Percentiles rank a stretch among this genome's conserved stretches.
Evolutionary conservation across 2,797 vertebrate genomes (phyloP).

Genomic region (Thripadectes ignobilis): DNA sequence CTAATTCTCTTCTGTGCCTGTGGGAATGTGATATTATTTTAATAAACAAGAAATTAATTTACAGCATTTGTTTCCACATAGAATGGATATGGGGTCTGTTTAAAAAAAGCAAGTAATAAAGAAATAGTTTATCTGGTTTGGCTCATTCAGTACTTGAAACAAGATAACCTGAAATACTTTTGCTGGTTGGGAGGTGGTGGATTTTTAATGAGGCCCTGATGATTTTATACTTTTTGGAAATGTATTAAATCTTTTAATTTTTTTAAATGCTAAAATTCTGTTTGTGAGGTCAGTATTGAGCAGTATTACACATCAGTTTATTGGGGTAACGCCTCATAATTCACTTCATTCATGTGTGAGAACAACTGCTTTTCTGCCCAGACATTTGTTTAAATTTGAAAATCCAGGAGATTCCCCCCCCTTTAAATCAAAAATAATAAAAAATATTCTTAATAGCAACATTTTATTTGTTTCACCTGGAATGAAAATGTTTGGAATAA

Average conservation of each 20-base stretch:
- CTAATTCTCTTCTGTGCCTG: background rate
- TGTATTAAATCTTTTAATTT: background rate
- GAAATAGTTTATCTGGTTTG: background rate
- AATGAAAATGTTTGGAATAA: background rate
- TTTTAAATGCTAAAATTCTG: background rate
- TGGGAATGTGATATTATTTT: constrained; percentile 20
- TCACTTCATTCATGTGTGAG: background rate
- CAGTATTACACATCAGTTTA: background rate
- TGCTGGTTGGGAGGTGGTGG: background rate
- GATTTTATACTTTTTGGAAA: background rate
- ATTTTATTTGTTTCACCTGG: background rate
- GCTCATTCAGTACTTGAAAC: background rate
- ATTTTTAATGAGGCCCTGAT: background rate
- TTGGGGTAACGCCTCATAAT: background rate
- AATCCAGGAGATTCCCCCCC: accelerated
- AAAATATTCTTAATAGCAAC: background rate
- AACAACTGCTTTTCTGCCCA: background rate
- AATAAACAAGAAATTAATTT: constrained; percentile 42
- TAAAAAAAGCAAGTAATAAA: background rate
- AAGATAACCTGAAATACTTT: background rate
- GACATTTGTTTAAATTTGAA: background rate
- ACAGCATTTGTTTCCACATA: background rate
- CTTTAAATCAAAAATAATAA: background rate
- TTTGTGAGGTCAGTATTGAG: background rate
- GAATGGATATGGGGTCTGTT: background rate